A percentile compares a stretch with the other conserved stretches of the same genome.
These are phyloP conservation scores for Syritta pipiens DNA, from an alignment of 2,888 invertebrate species.

Conservation along the genomic window DNA sequence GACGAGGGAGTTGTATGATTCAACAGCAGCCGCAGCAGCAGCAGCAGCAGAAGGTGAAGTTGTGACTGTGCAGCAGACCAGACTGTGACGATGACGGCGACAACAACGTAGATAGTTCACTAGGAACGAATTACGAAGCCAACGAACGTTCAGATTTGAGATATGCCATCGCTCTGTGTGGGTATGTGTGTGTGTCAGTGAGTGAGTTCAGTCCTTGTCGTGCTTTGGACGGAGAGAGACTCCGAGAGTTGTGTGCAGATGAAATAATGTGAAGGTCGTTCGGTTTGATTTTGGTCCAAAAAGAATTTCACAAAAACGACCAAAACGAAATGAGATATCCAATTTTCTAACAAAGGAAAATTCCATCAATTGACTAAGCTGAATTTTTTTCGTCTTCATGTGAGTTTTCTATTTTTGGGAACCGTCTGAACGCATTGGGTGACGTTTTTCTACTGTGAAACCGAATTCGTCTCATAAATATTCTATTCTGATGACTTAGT, in stretches of 20 bases:
- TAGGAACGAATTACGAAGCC: conserved; percentile 36
- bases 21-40: background rate
- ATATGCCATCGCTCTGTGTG: conserved; percentile 5
- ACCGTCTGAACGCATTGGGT: too few relatives aligned
- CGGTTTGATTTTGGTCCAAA: conserved; percentile 45
- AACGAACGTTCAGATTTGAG: conserved; percentile 2
- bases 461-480: too few relatives aligned
- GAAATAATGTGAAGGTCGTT: conserved; percentile 53
- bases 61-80: conserved; percentile 26
- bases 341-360: conserved; percentile 15
- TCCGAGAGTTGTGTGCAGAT: background rate
- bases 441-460: too few relatives aligned
- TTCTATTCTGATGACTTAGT: too few relatives aligned
- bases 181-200: background rate
- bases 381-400: too few relatives aligned
- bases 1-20: conserved; percentile 35
- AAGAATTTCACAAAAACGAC: too few relatives aligned
- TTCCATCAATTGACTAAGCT: conserved; percentile 2
- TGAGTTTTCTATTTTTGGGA: too few relatives aligned
- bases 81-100: conserved; percentile 47
- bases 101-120: conserved; percentile 48
- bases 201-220: conserved; percentile 51
- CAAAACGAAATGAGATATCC: conserved; percentile 1
- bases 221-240: conserved; percentile 2
- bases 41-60: conserved; percentile 34